A percentile compares a stretch with the other conserved stretches of the same genome.
Evolutionary conservation across 92 coral and sea anemone genomes (phyloP).

Genomic region (Zoanthus gigantus): DNA sequence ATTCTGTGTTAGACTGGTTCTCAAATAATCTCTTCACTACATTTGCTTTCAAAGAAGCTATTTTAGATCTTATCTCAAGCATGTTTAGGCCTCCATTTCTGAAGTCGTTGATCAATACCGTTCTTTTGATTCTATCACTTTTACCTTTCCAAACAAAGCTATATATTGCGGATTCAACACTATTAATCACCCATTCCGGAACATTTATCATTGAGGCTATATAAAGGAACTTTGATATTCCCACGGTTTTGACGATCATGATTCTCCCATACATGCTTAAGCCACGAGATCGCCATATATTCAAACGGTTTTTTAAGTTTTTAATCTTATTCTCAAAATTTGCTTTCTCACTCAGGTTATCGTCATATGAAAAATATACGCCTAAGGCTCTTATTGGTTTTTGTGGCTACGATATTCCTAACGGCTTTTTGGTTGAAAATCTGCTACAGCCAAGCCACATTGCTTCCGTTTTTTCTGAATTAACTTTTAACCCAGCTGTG

Average conservation of each 20-base stretch:
- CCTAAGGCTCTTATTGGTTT: constrained; percentile 1
- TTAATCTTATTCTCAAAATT: constrained; percentile 32
- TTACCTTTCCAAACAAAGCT: constrained; percentile 1
- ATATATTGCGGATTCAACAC: constrained; percentile 14
- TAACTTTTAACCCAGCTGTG: constrained; percentile 16
- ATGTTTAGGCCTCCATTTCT: constrained; percentile 14
- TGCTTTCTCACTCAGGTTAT: constrained; percentile 17
- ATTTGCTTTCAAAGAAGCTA: constrained; percentile 21
- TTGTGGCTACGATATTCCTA: constrained; percentile 12
- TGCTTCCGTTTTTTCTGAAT: constrained; percentile 30
- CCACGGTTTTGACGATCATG: constrained; percentile 8
- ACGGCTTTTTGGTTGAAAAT: constrained; percentile 21
- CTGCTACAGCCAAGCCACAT: constrained; percentile 18
- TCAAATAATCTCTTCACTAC: constrained; percentile 24
- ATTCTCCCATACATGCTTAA: constrained; percentile 27
- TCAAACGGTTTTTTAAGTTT: constrained; percentile 23
- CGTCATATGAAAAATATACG: constrained; percentile 19
- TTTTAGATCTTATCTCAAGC: constrained; percentile 17
- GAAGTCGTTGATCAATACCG: background rate
- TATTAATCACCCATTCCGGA: constrained; percentile 4
- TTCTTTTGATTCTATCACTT: constrained; percentile 14
- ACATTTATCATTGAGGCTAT: constrained; percentile 14
- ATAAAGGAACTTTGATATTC: constrained; percentile 4
- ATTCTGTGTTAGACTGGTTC: constrained; percentile 5
- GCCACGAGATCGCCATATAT: constrained; percentile 30